Evolutionary conservation across 1,140 invertebrate species (phyloP).

Genomic region (Zaprionus davidi): DNA sequence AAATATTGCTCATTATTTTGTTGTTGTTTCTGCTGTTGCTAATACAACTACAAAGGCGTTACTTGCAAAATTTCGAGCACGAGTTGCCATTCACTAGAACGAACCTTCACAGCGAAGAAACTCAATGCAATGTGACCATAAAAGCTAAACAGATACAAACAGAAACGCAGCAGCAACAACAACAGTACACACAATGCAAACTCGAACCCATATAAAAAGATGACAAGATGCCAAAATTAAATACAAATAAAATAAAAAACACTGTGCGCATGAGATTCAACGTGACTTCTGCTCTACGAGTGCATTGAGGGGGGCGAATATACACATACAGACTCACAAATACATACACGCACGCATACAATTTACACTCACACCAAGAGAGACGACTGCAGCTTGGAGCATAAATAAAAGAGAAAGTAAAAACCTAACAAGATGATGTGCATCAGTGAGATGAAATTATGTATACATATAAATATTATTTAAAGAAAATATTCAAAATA

Average conservation of each 20-base stretch:
- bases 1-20: conserved; percentile 28
- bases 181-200: conserved; percentile 41
- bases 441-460: conserved; percentile 32
- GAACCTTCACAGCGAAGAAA: conserved; percentile 40
- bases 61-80: conserved; percentile 53
- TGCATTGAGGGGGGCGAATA: conserved; percentile 42
- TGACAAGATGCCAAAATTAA: conserved; percentile 62
- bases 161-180: conserved; percentile 15
- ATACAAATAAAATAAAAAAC: conserved; percentile 58
- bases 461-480: conserved; percentile 21
- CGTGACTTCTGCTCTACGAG: conserved; percentile 47
- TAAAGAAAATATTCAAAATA: conserved; percentile 55
- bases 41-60: conserved; percentile 31
- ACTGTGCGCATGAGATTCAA: conserved; percentile 50
- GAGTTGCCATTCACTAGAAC: conserved; percentile 54
- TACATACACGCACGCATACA: conserved; percentile 5
- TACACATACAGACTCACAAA: conserved; percentile 21
- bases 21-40: conserved; percentile 1
- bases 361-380: conserved; percentile 5
- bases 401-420: conserved; percentile 83
- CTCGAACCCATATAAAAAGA: conserved; percentile 52
- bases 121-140: conserved; percentile 65
- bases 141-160: conserved; percentile 45
- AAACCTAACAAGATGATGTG: conserved; percentile 57
- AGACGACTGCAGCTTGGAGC: conserved; percentile 43